Evolutionary conservation across 2,888 invertebrate genomes (phyloP).

Genomic region (Cybosia mesomella): DNA sequence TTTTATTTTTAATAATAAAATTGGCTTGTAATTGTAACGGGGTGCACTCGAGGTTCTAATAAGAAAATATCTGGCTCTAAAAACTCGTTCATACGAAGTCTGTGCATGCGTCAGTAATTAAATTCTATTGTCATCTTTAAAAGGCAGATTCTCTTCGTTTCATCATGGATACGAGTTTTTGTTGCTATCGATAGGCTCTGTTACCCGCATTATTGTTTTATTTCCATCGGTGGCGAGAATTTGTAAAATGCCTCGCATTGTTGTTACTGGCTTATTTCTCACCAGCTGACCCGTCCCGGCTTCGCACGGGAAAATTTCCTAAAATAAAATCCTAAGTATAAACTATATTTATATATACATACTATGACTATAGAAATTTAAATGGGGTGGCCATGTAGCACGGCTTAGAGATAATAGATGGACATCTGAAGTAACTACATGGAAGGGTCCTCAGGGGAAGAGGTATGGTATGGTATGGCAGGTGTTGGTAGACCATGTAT

Average conservation of each 20-base stretch:
- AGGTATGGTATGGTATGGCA: no score
- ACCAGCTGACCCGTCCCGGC: not conserved
- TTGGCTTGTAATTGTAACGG: constrained; percentile 44
- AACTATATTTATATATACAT: no score
- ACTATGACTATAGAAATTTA: no score
- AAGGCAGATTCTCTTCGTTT: constrained; percentile 26
- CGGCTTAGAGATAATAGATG: no score
- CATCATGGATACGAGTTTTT: constrained; percentile 28
- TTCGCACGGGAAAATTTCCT: not conserved
- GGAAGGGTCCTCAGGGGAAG: no score
- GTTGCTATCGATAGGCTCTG: constrained; percentile 12
- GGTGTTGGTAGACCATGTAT: no score
- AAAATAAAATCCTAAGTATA: not conserved
- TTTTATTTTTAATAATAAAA: constrained; percentile 50
- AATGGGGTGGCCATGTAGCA: no score
- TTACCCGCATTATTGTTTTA: constrained; percentile 13
- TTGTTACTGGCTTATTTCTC: constrained; percentile 1
- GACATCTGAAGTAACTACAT: no score
- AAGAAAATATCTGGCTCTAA: constrained; percentile 27
- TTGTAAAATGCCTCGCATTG: constrained; percentile 24
- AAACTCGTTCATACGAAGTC: constrained; percentile 17
- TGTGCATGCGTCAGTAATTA: constrained; percentile 29
- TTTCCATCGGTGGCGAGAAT: constrained; percentile 21
- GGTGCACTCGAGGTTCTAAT: constrained; percentile 31
- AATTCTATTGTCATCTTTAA: constrained; percentile 37